Conservation (phyloP, 2,888 invertebrate species). For the Pocota personata region DNA sequence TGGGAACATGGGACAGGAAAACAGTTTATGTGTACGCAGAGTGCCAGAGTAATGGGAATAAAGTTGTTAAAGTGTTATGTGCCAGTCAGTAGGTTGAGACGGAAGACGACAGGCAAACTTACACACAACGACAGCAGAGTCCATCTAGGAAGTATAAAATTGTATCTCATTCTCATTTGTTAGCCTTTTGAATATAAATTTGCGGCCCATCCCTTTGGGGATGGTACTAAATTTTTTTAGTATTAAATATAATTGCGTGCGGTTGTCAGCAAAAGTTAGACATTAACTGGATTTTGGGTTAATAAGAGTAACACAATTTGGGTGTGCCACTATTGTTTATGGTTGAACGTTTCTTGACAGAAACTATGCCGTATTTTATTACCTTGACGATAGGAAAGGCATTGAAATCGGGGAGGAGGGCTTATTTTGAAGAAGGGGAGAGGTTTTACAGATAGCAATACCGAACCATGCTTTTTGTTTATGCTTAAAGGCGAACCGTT, state of each 20-base stretch:
- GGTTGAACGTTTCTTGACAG: not conserved
- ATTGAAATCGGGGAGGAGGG: not conserved
- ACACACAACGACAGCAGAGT: not conserved
- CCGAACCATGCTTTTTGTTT: no score
- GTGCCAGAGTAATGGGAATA: slow-evolving; percentile 11
- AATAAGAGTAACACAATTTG: slow-evolving; percentile 1
- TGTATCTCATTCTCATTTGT: slow-evolving; percentile 4
- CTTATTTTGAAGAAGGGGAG: no score
- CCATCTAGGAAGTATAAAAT: not conserved
- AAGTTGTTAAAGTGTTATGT: slow-evolving; percentile 16
- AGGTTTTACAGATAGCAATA: no score
- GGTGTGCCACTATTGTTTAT: slow-evolving; percentile 7
- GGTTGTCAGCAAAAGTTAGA: slow-evolving; percentile 7
- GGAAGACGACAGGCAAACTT: not conserved
- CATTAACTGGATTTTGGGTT: slow-evolving; percentile 17
- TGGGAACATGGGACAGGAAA: slow-evolving; percentile 14
- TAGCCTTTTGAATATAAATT: slow-evolving; percentile 14
- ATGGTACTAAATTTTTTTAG: slow-evolving; percentile 1
- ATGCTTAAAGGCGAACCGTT: no score
- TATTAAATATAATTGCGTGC: slow-evolving; percentile 31
- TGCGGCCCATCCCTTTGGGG: slow-evolving; percentile 1
- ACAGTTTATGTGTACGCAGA: not conserved
- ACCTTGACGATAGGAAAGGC: not conserved
- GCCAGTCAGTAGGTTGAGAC: not conserved
- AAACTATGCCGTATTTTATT: not conserved